Conservation (phyloP, 23 tunicate genomes). For the Corella eumyota region DNA sequence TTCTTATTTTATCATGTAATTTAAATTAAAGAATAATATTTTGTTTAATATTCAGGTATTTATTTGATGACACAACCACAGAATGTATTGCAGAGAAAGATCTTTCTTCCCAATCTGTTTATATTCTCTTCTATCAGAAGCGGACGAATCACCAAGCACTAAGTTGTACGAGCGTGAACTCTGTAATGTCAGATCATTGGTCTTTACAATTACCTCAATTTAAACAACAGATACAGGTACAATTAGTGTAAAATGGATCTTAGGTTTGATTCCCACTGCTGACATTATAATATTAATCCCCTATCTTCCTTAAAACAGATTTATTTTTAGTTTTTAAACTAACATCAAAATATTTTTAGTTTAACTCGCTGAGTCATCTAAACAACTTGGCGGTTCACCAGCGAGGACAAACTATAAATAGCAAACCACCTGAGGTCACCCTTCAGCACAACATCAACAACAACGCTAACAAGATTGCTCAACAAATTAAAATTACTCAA, state of each 20-base stretch:
- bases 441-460: conserved; percentile 25
- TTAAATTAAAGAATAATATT: too few species aligned
- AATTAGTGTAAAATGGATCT: too few species aligned
- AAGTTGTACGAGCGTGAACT: conserved; percentile 45
- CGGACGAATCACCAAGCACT: conserved; percentile 37
- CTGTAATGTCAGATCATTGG: conserved; percentile 88
- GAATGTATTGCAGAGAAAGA: conserved; percentile 38
- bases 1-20: too few species aligned
- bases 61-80: conserved; percentile 62
- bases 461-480: conserved; percentile 45
- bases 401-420: too few species aligned
- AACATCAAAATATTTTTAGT: conserved; percentile 8
- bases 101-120: conserved; percentile 58
- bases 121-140: conserved; percentile 73
- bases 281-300: too few species aligned
- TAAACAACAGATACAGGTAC: conserved; percentile 33
- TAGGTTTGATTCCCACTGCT: too few species aligned
- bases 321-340: neutral
- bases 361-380: conserved; percentile 42
- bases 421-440: too few species aligned
- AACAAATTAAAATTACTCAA: conserved; percentile 11
- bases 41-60: too few species aligned
- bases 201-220: conserved; percentile 43
- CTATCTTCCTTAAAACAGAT: too few species aligned
- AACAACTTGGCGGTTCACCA: conserved; percentile 20